These are phyloP conservation scores for Ciconia boyciana DNA, from an alignment of 2,113 vertebrate species.

Conservation along the genomic window DNA sequence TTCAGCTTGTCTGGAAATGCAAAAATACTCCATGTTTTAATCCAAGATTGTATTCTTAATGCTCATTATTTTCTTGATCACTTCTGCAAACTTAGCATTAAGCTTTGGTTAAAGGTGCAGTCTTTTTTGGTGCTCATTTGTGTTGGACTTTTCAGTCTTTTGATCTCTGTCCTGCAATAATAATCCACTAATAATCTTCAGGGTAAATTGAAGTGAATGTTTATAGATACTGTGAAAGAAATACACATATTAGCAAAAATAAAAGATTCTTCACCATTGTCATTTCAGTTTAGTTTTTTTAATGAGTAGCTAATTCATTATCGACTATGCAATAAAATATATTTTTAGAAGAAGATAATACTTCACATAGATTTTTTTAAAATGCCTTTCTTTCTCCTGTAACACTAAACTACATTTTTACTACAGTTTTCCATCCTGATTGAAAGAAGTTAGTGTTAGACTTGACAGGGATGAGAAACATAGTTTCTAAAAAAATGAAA, in stretches of 20 bases:
- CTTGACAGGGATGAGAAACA: not conserved
- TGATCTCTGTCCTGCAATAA: not conserved
- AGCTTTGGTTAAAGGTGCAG: rapidly evolving
- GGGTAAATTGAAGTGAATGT: not conserved
- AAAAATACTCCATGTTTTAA: not conserved
- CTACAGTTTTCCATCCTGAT: not conserved
- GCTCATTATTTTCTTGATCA: not conserved
- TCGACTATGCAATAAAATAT: not conserved
- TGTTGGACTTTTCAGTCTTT: not conserved
- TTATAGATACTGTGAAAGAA: not conserved
- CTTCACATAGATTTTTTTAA: not conserved
- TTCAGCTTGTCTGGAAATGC: not conserved
- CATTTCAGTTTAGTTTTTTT: not conserved
- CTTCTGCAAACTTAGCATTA: rapidly evolving
- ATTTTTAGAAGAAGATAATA: not conserved
- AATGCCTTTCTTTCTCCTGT: not conserved
- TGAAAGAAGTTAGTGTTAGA: not conserved
- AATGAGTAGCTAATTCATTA: not conserved
- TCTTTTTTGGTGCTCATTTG: not conserved
- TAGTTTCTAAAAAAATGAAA: not conserved
- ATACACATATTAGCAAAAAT: rapidly evolving
- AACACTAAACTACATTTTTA: not conserved
- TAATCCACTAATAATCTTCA: not conserved
- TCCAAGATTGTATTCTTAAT: not conserved
- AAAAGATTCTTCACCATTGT: not conserved